Evolutionary conservation across 2,888 invertebrate species (phyloP).

Genomic region (Sinotaia quadrata): DNA sequence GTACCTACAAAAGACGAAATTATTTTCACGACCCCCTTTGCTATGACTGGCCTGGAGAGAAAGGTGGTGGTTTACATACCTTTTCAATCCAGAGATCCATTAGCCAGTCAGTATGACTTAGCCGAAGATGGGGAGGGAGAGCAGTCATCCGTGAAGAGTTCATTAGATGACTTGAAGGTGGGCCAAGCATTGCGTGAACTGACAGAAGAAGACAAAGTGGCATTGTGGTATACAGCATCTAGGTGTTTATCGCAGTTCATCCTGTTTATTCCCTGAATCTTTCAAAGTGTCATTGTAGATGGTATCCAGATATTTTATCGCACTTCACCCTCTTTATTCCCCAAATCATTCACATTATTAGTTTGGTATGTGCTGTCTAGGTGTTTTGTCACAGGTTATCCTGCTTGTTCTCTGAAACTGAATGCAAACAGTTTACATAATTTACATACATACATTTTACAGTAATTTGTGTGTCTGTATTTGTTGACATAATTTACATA

Average conservation of each 20-base stretch:
- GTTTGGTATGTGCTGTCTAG: neutral
- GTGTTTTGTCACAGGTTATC: neutral
- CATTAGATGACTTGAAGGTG: conserved; percentile 18
- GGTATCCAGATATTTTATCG: too few relatives aligned
- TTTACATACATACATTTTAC: too few relatives aligned
- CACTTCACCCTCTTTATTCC: too few relatives aligned
- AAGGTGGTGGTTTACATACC: conserved; percentile 32
- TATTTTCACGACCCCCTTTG: conserved; percentile 31
- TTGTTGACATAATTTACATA: too few relatives aligned
- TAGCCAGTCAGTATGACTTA: neutral
- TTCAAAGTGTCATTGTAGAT: too few relatives aligned
- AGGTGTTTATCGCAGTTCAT: conserved; percentile 28
- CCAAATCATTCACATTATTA: too few relatives aligned
- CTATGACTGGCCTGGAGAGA: conserved; percentile 32
- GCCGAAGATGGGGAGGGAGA: neutral
- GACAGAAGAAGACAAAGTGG: conserved; percentile 21
- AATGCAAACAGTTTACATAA: too few relatives aligned
- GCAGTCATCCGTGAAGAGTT: neutral
- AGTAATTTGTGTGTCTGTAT: too few relatives aligned
- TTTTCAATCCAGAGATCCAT: neutral
- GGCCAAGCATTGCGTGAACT: conserved; percentile 6
- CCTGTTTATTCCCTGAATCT: conserved; percentile 2
- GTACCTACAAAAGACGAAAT: conserved; percentile 14
- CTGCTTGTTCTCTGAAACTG: too few relatives aligned
- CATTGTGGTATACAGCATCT: conserved; percentile 35